Conservation (phyloP, 2,888 invertebrate species). For the Pseudococcus jackbeardsleyi region DNA sequence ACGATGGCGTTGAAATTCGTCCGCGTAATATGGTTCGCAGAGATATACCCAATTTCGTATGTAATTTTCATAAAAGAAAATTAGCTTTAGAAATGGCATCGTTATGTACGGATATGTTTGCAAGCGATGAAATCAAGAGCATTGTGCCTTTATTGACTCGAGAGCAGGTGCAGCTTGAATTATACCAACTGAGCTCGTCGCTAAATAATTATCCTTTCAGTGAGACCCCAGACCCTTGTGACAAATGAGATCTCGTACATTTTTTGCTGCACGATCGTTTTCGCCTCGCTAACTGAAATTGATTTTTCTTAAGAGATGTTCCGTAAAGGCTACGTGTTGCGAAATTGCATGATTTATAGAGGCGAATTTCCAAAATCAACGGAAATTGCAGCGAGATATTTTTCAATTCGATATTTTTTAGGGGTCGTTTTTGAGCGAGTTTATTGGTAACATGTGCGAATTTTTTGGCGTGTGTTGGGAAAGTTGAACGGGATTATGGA, state of each 20-base stretch:
- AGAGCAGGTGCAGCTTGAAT: slow-evolving; percentile 35
- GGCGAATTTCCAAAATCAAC: too few species aligned
- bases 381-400: too few species aligned
- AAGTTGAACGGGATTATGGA: too few species aligned
- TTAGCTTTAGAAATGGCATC: slow-evolving; percentile 6
- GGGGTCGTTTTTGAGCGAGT: too few species aligned
- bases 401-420: too few species aligned
- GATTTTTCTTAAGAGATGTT: neutral
- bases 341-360: neutral
- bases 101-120: slow-evolving; percentile 20
- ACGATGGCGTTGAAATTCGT: neutral
- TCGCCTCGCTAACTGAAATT: slow-evolving; percentile 9
- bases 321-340: neutral
- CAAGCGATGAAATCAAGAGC: slow-evolving; percentile 9
- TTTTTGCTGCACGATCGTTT: slow-evolving; percentile 24
- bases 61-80: slow-evolving; percentile 28
- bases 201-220: slow-evolving; percentile 38
- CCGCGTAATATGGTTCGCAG: neutral
- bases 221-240: slow-evolving; percentile 21
- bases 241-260: slow-evolving; percentile 10
- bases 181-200: slow-evolving; percentile 47
- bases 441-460: too few species aligned
- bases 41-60: neutral
- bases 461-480: too few species aligned
- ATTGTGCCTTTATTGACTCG: slow-evolving; percentile 29